phyloP scores from a whole-genome alignment of 1,140 invertebrate genomes.

The Drosophila bifasciata region DNA sequence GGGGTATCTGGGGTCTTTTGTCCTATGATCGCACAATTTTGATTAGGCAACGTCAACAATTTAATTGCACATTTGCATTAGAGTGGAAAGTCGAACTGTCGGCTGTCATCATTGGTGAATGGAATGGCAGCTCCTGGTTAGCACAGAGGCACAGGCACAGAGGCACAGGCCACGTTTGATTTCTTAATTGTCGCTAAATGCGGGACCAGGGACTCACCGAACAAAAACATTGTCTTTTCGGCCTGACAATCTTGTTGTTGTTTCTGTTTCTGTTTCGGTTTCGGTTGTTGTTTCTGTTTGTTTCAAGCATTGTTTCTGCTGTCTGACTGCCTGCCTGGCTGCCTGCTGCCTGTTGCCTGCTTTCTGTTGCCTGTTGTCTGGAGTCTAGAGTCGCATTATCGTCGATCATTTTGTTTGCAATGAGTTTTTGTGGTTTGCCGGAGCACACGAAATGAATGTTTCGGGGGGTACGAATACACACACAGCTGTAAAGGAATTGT shows the following conservation, averaged over 20 bases:
- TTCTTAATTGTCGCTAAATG: conserved; percentile 83
- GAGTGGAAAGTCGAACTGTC: conserved; percentile 64
- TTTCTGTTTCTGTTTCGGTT: conserved; percentile 13
- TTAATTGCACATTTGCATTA: conserved; percentile 82
- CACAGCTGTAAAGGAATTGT: conserved; percentile 70
- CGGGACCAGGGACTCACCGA: conserved; percentile 41
- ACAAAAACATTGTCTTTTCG: conserved; percentile 55
- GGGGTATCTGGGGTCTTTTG: conserved; percentile 23
- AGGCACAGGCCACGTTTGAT: conserved; percentile 69
- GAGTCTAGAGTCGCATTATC: conserved; percentile 52
- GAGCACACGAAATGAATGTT: conserved; percentile 75
- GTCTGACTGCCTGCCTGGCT: not conserved
- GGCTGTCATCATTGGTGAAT: conserved; percentile 54
- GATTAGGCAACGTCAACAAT: conserved; percentile 75
- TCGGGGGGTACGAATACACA: conserved; percentile 19
- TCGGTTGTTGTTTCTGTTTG: conserved; percentile 10
- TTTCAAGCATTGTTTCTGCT: conserved; percentile 34
- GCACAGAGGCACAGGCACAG: too few species aligned
- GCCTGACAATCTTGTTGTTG: conserved; percentile 23
- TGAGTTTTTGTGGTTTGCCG: conserved; percentile 73
- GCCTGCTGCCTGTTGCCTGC: conserved; percentile 1
- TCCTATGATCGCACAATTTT: conserved; percentile 73
- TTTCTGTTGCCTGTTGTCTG: not conserved
- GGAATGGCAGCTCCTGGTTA: conserved; percentile 45
- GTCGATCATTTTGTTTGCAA: conserved; percentile 75